A percentile compares a stretch with the other conserved stretches of the same genome.
Conservation (phyloP, 2,113 vertebrate genomes). For the Tylochromis polylepis region DNA sequence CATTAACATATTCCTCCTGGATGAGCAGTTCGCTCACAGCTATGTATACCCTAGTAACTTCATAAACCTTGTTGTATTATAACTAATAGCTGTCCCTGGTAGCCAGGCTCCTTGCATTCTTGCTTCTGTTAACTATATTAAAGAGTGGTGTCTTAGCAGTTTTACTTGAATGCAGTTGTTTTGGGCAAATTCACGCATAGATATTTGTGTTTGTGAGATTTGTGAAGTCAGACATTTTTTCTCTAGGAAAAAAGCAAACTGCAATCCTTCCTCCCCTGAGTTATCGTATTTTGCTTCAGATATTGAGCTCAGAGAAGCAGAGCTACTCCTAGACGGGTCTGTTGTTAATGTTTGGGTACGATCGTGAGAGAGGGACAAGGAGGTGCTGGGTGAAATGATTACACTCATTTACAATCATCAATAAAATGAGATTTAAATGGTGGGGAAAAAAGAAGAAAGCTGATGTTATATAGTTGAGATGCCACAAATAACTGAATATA, state of each 20-base stretch:
- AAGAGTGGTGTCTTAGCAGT: neutral
- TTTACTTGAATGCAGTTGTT: neutral
- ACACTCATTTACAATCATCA: neutral
- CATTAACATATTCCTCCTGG: neutral
- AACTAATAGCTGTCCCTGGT: neutral
- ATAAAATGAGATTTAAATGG: neutral
- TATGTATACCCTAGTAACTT: neutral
- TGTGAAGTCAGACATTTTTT: neutral
- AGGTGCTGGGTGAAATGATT: neutral
- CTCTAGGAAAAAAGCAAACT: neutral
- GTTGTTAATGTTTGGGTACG: neutral
- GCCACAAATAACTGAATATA: neutral
- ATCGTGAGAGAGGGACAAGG: neutral
- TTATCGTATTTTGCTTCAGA: neutral
- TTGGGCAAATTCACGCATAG: neutral
- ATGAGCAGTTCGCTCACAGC: neutral
- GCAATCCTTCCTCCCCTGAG: neutral
- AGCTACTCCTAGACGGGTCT: neutral
- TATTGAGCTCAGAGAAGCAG: neutral
- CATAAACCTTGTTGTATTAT: neutral
- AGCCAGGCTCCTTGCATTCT: neutral
- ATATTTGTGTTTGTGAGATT: neutral
- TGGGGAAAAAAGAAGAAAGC: neutral
- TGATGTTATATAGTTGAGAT: neutral
- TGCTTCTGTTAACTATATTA: neutral